These are phyloP conservation scores for Trichonephila clavipes DNA, from an alignment of 1,140 invertebrate species.

Conservation along the genomic window DNA sequence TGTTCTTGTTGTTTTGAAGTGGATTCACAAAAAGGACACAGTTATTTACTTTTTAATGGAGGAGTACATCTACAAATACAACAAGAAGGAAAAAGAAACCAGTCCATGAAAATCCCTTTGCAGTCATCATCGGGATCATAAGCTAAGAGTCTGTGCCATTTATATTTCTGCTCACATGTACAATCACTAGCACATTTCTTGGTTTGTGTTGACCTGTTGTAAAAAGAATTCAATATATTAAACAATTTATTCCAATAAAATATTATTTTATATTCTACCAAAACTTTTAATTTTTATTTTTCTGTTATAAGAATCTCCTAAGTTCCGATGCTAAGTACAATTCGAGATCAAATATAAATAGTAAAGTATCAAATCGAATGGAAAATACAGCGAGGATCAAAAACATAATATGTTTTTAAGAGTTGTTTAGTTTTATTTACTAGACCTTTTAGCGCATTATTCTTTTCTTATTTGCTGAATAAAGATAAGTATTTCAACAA, in stretches of 20 bases:
- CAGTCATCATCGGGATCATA: conserved; percentile 97
- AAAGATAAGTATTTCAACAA: no score
- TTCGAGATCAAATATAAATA: no score
- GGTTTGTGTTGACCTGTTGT: conserved; percentile 87
- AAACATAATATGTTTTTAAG: no score
- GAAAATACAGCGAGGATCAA: no score
- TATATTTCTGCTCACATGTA: conserved; percentile 93
- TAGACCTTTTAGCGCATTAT: no score
- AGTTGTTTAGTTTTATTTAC: no score
- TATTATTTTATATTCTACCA: background rate
- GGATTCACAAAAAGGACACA: background rate
- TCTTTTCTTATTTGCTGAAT: no score
- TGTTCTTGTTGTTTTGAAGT: no score
- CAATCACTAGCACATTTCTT: conserved; percentile 90
- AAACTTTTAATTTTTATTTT: background rate
- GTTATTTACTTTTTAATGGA: conserved; percentile 21
- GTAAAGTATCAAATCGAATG: no score
- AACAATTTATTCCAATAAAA: background rate
- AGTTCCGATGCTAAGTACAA: background rate
- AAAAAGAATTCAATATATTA: background rate
- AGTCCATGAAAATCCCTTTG: conserved; percentile 96
- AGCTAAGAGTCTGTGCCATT: conserved; percentile 92
- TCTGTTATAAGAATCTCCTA: background rate
- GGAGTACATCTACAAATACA: conserved; percentile 90
- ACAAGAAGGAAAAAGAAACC: conserved; percentile 96